Evolutionary conservation across 2,797 vertebrate genomes (phyloP), one percentile per base, ranked within the genome.

Genomic region (Catostomus latipinnis): DNA sequence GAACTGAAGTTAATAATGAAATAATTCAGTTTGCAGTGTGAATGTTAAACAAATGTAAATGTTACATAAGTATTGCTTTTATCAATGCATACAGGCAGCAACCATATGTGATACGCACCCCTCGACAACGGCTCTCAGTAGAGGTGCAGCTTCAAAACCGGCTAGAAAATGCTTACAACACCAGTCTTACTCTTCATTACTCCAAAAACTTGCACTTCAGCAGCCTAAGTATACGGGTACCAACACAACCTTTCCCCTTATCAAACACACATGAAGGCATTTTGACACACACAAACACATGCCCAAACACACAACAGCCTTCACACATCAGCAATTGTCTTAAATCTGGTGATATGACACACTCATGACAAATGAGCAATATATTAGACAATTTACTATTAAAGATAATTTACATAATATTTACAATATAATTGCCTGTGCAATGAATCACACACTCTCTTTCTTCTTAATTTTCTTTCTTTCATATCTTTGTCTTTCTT

Each of bases 121-220:
- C 94, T 63, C 92, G 93, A 50, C 92, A 88, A 88, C 93, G 95
- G 83, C 89, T 96, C 83, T 78, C 91, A 2, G 95, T 97, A 84
- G 93, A 94, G 1, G 94, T 93, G 73, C 88, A 91, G 82, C 93
- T 99, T 75, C 89, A 96, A 86, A 99, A 98, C 93, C 90, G 82
- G 60, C 84, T 94, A 80, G 97, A 99, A 86, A 98, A 98, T 1
- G 96, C 97, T 84, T 98, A 98, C 91, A 97, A 97, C 80, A 86
- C 95, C 73, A 97, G 94, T 87, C 93, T 99, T 72, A 93, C 83
- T 2, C 89, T 98, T 83, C 89, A 90, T 88, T 97, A 96, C 81
- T 97, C 97, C 71, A 91, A 88, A 86, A 98, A 96, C 90, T 94
- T 98, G 81, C 95, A 96, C 82, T 95, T 98, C 90, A 94, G 96